These are phyloP conservation scores for Calonectris borealis DNA, from an alignment of 2,113 vertebrate genomes.

Conservation along the genomic window DNA sequence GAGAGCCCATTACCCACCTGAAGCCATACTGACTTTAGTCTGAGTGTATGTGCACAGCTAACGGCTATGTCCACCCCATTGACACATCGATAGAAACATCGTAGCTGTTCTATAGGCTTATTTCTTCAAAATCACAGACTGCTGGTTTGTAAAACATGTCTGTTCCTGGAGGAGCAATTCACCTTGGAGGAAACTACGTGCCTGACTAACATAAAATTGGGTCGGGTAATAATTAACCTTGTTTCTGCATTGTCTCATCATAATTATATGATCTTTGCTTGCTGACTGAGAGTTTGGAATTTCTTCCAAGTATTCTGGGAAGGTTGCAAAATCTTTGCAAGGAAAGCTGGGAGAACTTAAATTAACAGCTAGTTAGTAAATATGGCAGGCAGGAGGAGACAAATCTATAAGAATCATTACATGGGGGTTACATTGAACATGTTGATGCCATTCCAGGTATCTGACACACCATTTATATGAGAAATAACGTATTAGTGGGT, in stretches of 20 bases:
- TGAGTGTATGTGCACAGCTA: too few relatives aligned
- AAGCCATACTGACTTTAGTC: background rate
- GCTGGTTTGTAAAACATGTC: background rate
- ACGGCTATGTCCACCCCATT: rapidly evolving
- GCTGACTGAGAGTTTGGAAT: background rate
- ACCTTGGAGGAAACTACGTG: background rate
- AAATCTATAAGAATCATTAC: background rate
- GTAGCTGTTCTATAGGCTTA: background rate
- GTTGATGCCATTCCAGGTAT: background rate
- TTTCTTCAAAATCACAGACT: background rate
- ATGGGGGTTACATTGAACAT: background rate
- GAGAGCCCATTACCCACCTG: background rate
- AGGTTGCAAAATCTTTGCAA: background rate
- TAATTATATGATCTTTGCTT: background rate
- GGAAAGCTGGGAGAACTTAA: background rate
- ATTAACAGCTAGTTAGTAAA: background rate
- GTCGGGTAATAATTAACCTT: background rate
- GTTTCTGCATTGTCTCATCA: background rate
- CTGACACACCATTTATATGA: background rate
- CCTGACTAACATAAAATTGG: background rate
- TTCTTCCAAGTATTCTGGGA: background rate
- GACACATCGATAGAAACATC: background rate
- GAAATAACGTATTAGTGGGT: background rate
- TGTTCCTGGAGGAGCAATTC: background rate
- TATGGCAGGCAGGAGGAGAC: background rate